These are phyloP conservation scores for Pogonocherus hispidulus DNA, from an alignment of 2,888 invertebrate species.

Conservation along the genomic window DNA sequence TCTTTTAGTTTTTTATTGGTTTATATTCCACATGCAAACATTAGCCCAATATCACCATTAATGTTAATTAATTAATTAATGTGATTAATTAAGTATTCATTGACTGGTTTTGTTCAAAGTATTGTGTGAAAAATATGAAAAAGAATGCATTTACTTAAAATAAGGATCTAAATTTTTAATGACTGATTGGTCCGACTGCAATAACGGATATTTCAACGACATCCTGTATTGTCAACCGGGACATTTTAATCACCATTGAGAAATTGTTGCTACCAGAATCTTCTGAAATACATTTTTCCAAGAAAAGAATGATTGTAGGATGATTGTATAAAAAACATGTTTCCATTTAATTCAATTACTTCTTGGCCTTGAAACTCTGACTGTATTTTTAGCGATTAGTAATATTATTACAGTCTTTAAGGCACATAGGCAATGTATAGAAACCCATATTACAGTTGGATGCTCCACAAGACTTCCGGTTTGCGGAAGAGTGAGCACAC, in stretches of 20 bases:
- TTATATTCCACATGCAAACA: too few species aligned
- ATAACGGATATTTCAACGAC: background rate
- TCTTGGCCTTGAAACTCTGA: conserved; percentile 22
- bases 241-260: too few species aligned
- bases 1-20: too few species aligned
- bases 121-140: too few species aligned
- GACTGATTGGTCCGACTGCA: background rate
- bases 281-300: background rate
- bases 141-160: too few species aligned
- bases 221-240: background rate
- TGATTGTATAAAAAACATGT: background rate
- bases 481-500: conserved; percentile 58
- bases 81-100: too few species aligned
- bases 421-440: conserved; percentile 27
- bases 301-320: background rate
- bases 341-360: conserved; percentile 10
- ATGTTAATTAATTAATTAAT: too few species aligned
- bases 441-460: conserved; percentile 57
- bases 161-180: background rate
- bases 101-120: too few species aligned
- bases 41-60: too few species aligned
- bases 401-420: conserved; percentile 29
- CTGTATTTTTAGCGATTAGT: conserved; percentile 30
- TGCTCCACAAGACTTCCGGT: conserved; percentile 58
- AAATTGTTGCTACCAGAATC: background rate